Conservation (phyloP, 1,140 invertebrate genomes). For the Diuraphis noxia region DNA sequence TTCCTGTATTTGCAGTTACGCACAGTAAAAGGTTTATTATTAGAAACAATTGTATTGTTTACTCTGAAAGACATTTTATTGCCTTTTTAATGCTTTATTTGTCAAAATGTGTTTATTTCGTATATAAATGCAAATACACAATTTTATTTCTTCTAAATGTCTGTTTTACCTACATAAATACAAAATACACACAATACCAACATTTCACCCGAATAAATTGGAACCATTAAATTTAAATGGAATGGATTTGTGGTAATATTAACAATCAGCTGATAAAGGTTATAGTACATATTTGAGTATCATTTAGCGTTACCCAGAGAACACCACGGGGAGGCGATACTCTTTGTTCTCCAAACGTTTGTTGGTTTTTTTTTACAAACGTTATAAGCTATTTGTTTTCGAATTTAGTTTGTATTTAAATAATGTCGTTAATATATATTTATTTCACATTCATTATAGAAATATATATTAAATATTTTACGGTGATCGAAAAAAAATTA, state of each 20-base stretch:
- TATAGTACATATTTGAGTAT: constrained; percentile 10
- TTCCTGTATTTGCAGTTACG: background rate
- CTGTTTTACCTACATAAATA: background rate
- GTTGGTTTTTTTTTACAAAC: background rate
- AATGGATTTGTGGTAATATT: background rate
- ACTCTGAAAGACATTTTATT: background rate
- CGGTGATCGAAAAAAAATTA: background rate
- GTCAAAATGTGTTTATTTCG: background rate
- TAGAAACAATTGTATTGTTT: background rate
- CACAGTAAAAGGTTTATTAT: background rate
- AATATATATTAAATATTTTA: background rate
- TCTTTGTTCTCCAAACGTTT: constrained; percentile 7
- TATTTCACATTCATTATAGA: background rate
- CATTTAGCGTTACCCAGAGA: constrained; percentile 4
- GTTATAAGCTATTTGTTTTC: background rate
- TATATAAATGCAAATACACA: background rate
- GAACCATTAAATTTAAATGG: background rate
- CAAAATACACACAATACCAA: background rate
- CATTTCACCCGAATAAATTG: background rate
- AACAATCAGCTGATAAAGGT: background rate
- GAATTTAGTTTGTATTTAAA: background rate
- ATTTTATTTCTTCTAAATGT: background rate
- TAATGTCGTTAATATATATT: background rate
- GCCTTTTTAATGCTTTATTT: background rate
- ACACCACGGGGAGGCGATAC: background rate